Evolutionary conservation across 2,113 vertebrate species (phyloP).

Genomic region (Upupa epops): DNA sequence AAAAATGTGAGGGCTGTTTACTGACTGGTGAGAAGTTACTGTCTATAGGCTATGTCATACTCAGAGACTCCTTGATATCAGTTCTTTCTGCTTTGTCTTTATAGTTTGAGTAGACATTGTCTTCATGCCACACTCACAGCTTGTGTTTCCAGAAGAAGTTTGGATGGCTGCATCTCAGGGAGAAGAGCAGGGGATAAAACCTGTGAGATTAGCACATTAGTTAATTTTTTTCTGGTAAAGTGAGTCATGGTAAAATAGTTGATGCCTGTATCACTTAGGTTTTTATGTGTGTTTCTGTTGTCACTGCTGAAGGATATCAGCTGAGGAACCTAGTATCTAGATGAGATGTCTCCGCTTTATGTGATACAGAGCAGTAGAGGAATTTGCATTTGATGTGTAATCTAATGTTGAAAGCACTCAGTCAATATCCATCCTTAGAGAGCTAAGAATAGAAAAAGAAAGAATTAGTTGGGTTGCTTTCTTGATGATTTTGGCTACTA

Average conservation of each 20-base stretch:
- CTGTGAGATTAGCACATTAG: not conserved
- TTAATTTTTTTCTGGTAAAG: not conserved
- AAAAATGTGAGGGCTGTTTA: not conserved
- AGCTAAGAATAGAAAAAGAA: not conserved
- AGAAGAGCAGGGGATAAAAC: not conserved
- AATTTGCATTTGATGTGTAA: not conserved
- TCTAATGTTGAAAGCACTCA: not conserved
- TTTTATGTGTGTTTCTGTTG: not conserved
- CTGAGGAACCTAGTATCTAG: not conserved
- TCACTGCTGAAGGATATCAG: accelerated
- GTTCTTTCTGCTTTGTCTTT: not conserved
- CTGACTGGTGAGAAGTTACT: not conserved
- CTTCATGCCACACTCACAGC: not conserved
- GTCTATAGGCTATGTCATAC: not conserved
- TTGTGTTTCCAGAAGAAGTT: not conserved
- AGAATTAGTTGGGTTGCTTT: not conserved
- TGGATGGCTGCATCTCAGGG: not conserved
- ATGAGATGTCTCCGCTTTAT: not conserved
- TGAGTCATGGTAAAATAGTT: not conserved
- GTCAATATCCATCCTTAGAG: not conserved
- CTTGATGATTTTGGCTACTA: not conserved
- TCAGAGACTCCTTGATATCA: not conserved
- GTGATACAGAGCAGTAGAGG: not conserved
- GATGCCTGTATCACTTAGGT: not conserved
- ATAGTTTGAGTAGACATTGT: not conserved